Evolutionary conservation across 30 jellyfish, hydroid and myxozoan species (phyloP), one percentile per base, ranked within the genome.

Genomic region (Aurelia coerulea): DNA sequence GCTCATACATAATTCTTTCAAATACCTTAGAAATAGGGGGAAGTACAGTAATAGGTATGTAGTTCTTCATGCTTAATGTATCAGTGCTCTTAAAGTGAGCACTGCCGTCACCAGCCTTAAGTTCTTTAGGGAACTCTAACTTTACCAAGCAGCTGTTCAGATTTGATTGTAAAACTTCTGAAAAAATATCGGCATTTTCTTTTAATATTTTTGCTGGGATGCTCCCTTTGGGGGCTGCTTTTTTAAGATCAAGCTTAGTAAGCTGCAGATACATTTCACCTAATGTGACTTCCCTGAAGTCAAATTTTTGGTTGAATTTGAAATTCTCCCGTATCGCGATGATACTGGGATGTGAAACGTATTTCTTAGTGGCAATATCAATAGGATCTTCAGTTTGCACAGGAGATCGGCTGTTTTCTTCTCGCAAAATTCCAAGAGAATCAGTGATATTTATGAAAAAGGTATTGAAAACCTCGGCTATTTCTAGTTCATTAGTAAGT

Each of bases 181-280:
- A 34, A 51, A 41, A 74, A 10, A 74, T 14, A 13, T 50, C 56
- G 2, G 62, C 35, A 35, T 74, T 74, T 19, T 23, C 62, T 59
- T 63, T 42, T 39, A 78, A 41, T 23, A 58, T 78, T 54, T 78
- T 78, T 16, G 88, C 88, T 15, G 80, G 81, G 88, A 78, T 78
- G 16, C 29, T 63, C 54, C 33, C 49, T 50, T 50, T 11, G 19
- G 85, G 85, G 37, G 85, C 46, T 50, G 85, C 85, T 29, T 74
- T 74, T 52, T 74, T 46, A 52, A 76, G 74, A 74, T 52, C 52
- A 13, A 74, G 85, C 29, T 19, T 52, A n/a, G 29, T 58, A 2
- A 74, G 59, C 37, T 74, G 85, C 17, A 17, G 53, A 15, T 50
- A 50, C 72, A 29, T 58, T 41, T 74, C 85, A 41, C 32, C 39